These are phyloP conservation scores for Callimorpha dominula DNA, from an alignment of 2,888 invertebrate genomes.

Conservation along the genomic window DNA sequence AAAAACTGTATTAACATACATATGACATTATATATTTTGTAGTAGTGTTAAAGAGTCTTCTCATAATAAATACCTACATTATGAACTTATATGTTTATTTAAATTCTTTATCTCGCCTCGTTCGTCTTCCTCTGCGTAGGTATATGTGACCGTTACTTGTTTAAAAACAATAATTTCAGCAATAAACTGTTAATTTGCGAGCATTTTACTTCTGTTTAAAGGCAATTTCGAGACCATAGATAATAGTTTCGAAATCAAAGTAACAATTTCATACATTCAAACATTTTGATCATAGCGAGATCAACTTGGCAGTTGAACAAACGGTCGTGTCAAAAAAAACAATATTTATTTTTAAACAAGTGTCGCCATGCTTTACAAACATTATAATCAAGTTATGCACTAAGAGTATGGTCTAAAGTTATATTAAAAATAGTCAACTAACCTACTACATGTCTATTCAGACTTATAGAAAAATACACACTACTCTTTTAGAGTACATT, in stretches of 20 bases:
- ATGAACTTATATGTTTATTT: neutral
- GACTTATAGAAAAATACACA: conserved; percentile 55
- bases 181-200: neutral
- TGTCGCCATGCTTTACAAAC: neutral
- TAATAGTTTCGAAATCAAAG: neutral
- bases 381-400: neutral
- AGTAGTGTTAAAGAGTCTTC: no score
- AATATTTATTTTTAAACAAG: neutral
- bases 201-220: neutral
- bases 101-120: neutral
- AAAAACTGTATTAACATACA: neutral
- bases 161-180: neutral
- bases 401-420: neutral
- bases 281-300: neutral
- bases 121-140: neutral
- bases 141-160: neutral
- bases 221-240: neutral
- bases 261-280: neutral
- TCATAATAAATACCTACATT: no score
- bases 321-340: neutral
- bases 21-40: neutral
- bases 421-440: conserved; percentile 24
- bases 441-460: conserved; percentile 46
- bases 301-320: neutral
- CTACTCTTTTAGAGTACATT: conserved; percentile 60